phyloP scores from a whole-genome alignment of 2,888 invertebrate species.

The Calliphora vomitoria region DNA sequence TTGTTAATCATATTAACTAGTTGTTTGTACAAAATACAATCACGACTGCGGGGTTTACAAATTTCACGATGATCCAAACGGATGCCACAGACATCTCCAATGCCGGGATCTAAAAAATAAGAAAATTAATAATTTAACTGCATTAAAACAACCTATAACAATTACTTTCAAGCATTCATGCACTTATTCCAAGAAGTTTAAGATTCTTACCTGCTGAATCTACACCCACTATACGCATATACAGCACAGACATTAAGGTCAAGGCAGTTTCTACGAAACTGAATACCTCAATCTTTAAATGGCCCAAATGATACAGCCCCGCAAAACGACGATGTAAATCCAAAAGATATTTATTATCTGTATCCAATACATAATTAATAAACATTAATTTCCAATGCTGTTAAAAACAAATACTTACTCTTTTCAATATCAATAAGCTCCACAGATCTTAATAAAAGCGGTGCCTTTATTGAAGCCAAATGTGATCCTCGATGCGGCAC shows the following conservation, averaged over 20 bases:
- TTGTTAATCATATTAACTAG: constrained; percentile 87
- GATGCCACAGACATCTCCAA: constrained; percentile 90
- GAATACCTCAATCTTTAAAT: constrained; percentile 86
- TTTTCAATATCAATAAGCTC: constrained; percentile 92
- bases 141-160: not conserved
- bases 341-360: constrained; percentile 89
- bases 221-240: constrained; percentile 90
- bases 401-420: constrained; percentile 85
- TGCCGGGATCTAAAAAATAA: constrained; percentile 88
- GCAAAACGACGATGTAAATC: constrained; percentile 88
- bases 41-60: constrained; percentile 91
- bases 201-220: constrained; percentile 90
- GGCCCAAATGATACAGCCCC: constrained; percentile 85
- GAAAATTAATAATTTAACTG: not conserved
- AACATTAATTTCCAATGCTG: not conserved
- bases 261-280: constrained; percentile 92
- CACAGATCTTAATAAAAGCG: constrained; percentile 90
- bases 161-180: not conserved
- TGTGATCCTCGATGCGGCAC: constrained; percentile 94
- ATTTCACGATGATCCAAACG: constrained; percentile 93
- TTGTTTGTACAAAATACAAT: constrained; percentile 89
- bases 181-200: not conserved
- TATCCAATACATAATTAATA: constrained; percentile 74
- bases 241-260: constrained; percentile 90
- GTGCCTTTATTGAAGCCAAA: constrained; percentile 90